Evolutionary conservation across 2,113 vertebrate genomes (phyloP), one percentile per base, ranked within the genome.

Genomic region (Dasyprocta punctata): DNA sequence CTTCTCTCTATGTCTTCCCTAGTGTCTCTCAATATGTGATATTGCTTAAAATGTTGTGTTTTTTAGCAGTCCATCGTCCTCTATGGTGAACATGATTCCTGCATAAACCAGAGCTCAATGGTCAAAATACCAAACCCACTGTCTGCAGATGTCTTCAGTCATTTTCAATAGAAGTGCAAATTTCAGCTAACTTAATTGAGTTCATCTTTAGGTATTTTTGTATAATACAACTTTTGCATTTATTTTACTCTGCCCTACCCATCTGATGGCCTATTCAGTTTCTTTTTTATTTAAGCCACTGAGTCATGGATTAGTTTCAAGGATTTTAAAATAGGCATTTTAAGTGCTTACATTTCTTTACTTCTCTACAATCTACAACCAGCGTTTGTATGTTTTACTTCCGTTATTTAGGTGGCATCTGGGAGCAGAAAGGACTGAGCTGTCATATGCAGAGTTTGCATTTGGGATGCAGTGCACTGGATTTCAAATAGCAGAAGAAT

Each of bases 21-120:
- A 10, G 20, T n/a, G 30, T 69, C 17, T 80, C 6, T 20, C 13
- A 67, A 16, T 20, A 87, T 58, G n/a, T 58, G 20, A 87, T 6
- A 47, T 9, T n/a, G 30, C 20, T 16, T 28, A n/a, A 10, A 28
- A 28, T 67, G 54, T 75, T 47, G 13, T 41, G 4, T 63, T 22
- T 30, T 58, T 52, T 33, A 61, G 10, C 4, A 19, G 44, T 28
- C 58, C 47, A 44, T 47, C 54, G 7, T 47, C 4, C 30, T 22
- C 28, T 3, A 14, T 1, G 11, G 22, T 33, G 7, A 3, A 77
- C 9, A 22, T 19, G 3, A 71, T 30, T 3, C 33, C 2, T 33
- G 49, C 52, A 4, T 28, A 4, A 30, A 41, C 16, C 28, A 61
- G 49, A 16, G 11, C 7, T 44, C 9, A 1, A 22, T 13, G 19